phyloP scores from a whole-genome alignment of 2,888 invertebrate species.

The Ornithoptera alexandrae region DNA sequence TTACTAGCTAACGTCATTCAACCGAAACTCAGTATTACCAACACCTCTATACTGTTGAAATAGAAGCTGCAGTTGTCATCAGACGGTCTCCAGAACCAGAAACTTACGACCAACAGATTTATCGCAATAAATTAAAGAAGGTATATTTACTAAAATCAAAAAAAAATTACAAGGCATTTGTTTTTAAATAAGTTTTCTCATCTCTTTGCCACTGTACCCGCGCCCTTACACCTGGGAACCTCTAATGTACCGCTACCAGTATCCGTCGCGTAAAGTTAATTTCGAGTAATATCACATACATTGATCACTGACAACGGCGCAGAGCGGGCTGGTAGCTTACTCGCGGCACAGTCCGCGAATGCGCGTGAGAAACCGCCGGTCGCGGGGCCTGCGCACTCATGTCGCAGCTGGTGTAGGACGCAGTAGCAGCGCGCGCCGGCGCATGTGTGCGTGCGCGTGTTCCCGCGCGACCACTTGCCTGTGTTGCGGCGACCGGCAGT shows the following conservation, averaged over 20 bases:
- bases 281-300: constrained; percentile 23
- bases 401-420: background rate
- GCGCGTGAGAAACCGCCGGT: constrained; percentile 12
- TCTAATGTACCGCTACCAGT: constrained; percentile 22
- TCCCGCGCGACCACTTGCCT: no score
- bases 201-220: constrained; percentile 5
- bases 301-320: constrained; percentile 25
- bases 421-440: background rate
- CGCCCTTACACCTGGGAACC: constrained; percentile 10
- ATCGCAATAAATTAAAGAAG: no score
- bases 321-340: constrained; percentile 11
- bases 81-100: no score
- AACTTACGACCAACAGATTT: no score
- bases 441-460: background rate
- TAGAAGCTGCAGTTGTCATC: no score
- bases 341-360: constrained; percentile 18
- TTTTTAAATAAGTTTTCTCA: background rate
- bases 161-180: background rate
- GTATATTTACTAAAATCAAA: no score
- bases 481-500: background rate
- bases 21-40: no score
- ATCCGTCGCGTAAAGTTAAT: constrained; percentile 20
- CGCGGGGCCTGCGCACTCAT: constrained; percentile 9
- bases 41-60: no score
- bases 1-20: no score